These are phyloP conservation scores for Mionectes macconnelli DNA, from an alignment of 2,113 vertebrate species.

Conservation along the genomic window DNA sequence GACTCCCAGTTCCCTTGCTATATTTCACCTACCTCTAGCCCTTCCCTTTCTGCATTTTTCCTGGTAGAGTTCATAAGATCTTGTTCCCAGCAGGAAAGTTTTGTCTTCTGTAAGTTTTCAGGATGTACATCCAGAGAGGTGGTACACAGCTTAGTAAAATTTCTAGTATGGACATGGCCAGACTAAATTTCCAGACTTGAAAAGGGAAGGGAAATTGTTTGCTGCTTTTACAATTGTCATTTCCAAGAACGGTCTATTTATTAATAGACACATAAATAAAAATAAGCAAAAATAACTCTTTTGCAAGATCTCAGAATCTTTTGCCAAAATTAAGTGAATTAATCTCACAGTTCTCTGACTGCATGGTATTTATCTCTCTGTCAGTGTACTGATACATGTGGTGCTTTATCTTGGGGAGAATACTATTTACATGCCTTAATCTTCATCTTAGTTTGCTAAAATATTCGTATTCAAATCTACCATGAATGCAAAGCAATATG, in stretches of 20 bases:
- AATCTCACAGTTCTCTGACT: neutral
- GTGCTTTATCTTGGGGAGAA: neutral
- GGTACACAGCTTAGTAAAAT: neutral
- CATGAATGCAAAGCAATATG: neutral
- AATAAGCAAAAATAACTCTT: neutral
- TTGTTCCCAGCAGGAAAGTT: neutral
- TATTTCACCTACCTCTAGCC: fast-evolving
- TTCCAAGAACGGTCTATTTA: neutral
- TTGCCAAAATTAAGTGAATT: neutral
- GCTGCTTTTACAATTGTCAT: neutral
- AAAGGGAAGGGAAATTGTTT: neutral
- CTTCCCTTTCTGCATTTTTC: neutral
- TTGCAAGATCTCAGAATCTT: neutral
- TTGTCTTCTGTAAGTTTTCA: neutral
- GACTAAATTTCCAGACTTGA: neutral
- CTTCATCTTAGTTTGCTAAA: neutral
- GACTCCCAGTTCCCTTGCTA: neutral
- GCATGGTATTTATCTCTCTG: neutral
- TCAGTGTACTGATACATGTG: neutral
- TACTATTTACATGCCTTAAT: neutral
- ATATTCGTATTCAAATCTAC: neutral
- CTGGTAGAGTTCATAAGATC: neutral
- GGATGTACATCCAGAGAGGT: neutral
- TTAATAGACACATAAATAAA: neutral
- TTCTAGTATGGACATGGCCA: fast-evolving